Evolutionary conservation across 2,888 invertebrate genomes (phyloP), one percentile per base, ranked within the genome.

Genomic region (Drosophila falleni): DNA sequence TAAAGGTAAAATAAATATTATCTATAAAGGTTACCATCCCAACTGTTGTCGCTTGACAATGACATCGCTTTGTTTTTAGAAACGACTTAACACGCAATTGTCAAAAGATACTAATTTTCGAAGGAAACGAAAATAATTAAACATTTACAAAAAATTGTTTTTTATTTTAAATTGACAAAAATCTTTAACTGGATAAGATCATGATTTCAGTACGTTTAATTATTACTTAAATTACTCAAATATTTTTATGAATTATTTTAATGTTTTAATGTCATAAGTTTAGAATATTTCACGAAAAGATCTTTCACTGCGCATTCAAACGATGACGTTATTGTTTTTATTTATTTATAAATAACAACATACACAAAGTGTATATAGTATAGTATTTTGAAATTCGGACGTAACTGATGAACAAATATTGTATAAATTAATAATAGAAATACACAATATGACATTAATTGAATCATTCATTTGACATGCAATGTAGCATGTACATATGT

Each of bases 361-460:
- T 15, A 51, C 19, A 51, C 23, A 26, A 8, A 19, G 13, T 10
- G 9, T n/a, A 15, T 6, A 23, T 51, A 37, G 33, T 16, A 42
- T 11, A 53, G 49, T 44, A 55, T 55, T 71, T 78, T 33, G 31
- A 73, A 78, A 73, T 37, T 49, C 1, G 33, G 16, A 65, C 56
- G 58, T 58, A 44, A 73, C 53, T 23, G 31, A 74, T 72, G 35
- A 46, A 41, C 42, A 72, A 76, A 55, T 50, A 71, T 37, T 33
- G n/a, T 35, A 39, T 13, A 49, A 19, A 42, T 39, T 60, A 29
- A 42, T 39, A 44, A 47, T 53, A 44, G 35, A 50, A 35, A n/a
- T 16, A 49, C 29, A 33, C 31, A 56, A 44, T 46, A 11, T 39
- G 33, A 47, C 29, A 46, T 47, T 62, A 47, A 47, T 35, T 16